Conservation (phyloP, 2,797 vertebrate genomes). For the Sitta carolinensis region DNA sequence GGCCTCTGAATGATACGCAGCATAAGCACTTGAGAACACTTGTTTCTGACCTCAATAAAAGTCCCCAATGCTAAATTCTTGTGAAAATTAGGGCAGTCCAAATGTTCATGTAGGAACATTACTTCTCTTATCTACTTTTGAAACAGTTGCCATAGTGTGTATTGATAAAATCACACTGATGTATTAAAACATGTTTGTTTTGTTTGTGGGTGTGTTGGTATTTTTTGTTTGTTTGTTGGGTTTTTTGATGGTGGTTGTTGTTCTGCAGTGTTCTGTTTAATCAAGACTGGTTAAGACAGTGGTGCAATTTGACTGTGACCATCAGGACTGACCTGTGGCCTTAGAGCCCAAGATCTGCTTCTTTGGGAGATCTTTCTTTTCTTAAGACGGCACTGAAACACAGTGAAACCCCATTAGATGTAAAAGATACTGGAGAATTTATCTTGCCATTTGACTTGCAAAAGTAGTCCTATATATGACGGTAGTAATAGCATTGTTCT, state of each 20-base stretch:
- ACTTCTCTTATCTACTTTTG: neutral
- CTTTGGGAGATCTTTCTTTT: neutral
- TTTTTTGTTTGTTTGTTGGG: neutral
- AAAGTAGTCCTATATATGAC: neutral
- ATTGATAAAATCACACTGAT: neutral
- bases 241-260: neutral
- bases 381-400: neutral
- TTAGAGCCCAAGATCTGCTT: neutral
- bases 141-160: neutral
- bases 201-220: neutral
- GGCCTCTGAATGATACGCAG: neutral
- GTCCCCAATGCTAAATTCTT: neutral
- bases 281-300: neutral
- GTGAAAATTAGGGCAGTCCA: neutral
- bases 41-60: neutral
- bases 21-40: neutral
- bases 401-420: neutral
- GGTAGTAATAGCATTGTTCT: neutral
- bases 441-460: neutral
- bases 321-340: neutral
- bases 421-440: neutral
- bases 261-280: neutral
- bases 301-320: neutral
- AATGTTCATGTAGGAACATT: neutral
- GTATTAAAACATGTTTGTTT: neutral